Base-by-base conservation (phyloP, 2,113 vertebrate genomes). In the Neolamprologus hecqui region DNA sequence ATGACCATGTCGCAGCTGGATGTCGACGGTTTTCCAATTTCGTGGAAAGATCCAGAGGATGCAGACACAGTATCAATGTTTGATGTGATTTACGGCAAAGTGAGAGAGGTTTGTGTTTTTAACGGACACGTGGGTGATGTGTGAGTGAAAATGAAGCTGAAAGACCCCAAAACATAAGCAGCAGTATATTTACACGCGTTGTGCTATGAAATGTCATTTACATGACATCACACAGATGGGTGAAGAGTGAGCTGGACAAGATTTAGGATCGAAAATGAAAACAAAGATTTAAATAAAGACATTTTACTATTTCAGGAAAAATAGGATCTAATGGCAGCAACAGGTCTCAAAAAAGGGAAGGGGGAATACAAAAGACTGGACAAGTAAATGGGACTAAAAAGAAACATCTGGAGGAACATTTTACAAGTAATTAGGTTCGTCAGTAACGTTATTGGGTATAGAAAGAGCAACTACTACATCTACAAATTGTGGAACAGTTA, bases 101-200 rank as follows among this genome's bases (percentile, higher is more conserved):
- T 79, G 54, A 91, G 81, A 89, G 90, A 94, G 93, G 94, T 95
- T 92, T 81, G 94, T 93, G 3, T 28, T 14, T 49, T 13, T 51
- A n/a, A 77, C 26, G 26, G 23, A 75, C 14, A 45, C 65, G 65
- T 42, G n/a, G 21, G 21, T 10, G 40, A 17, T 26, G n/a, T 6
- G 14, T 73, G 21, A 45, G 14, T 28, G 40, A 28, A 47, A 75
- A 5, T 1, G 33, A 65, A 65, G 60, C 60, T 37, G 60, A 37
- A 65, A 65, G 60, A 37, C 60, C 33, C 10, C 60, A 65, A 65
- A 37, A 37, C 60, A 65, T 65, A 65, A 65, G 19, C 60, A 65
- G 19, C 33, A 65, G 33, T 65, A 65, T 65, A 65, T 13, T 0
- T 4, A 65, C 60, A 65, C 6, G 19, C 33, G 33, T 65, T 4